Evolutionary conservation across 1,140 invertebrate genomes (phyloP).

Genomic region (Eurosta solidaginis): DNA sequence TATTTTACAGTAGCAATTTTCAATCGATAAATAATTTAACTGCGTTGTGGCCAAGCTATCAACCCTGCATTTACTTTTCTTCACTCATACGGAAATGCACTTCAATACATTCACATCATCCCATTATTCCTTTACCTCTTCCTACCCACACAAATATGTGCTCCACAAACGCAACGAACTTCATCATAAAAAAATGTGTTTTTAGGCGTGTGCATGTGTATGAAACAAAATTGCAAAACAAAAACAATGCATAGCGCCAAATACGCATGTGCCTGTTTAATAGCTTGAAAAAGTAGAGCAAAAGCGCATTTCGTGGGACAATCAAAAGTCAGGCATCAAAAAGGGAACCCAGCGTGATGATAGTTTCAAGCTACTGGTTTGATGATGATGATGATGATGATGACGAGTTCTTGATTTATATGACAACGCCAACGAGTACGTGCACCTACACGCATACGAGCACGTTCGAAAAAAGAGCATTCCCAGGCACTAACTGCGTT

Average conservation of each 20-base stretch:
- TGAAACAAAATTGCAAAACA: background rate
- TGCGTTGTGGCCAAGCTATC: too few relatives aligned
- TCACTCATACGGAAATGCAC: too few relatives aligned
- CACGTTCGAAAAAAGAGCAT: too few relatives aligned
- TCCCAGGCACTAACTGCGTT: too few relatives aligned
- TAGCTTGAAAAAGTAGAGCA: conserved; percentile 34
- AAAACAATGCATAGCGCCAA: background rate
- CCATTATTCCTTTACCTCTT: background rate
- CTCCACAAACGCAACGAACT: background rate
- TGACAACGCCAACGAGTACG: too few relatives aligned
- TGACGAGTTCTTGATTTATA: too few relatives aligned
- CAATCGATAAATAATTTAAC: too few relatives aligned
- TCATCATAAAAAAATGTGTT: background rate
- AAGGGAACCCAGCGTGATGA: background rate
- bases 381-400: background rate
- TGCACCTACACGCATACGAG: too few relatives aligned
- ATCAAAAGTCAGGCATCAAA: background rate
- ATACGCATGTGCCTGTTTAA: conserved; percentile 39
- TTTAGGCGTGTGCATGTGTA: too few relatives aligned
- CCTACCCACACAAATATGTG: background rate
- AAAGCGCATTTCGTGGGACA: background rate
- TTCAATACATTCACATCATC: too few relatives aligned
- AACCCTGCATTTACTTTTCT: too few relatives aligned
- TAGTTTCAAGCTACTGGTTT: background rate
- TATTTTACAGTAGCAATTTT: too few relatives aligned